Evolutionary conservation across 2,113 vertebrate species (phyloP).

Genomic region (Psilopsiagon aymara): DNA sequence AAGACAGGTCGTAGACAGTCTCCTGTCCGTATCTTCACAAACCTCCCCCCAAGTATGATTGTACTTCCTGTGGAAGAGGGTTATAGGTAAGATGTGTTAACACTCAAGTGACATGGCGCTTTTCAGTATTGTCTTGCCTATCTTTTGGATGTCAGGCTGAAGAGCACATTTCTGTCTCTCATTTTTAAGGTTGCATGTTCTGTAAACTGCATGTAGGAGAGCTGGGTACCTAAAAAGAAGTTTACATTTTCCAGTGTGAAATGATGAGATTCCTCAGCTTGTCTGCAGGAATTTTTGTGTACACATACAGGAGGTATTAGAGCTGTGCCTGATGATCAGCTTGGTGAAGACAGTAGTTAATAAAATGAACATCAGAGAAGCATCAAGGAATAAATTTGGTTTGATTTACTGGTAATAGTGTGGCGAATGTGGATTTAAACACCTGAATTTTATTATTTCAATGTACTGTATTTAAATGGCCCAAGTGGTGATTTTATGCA

Average conservation of each 20-base stretch:
- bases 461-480: neutral
- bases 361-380: neutral
- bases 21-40: slow-evolving; percentile 94
- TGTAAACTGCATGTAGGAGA: neutral
- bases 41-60: slow-evolving; percentile 80
- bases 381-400: neutral
- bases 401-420: neutral
- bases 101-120: neutral
- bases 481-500: neutral
- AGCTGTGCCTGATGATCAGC: neutral
- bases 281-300: neutral
- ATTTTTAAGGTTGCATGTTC: neutral
- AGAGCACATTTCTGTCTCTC: neutral
- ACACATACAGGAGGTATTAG: accelerated
- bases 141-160: neutral
- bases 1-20: slow-evolving; percentile 91
- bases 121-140: neutral
- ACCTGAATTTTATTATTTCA: neutral
- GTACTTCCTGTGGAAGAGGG: slow-evolving; percentile 89
- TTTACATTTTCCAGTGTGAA: neutral
- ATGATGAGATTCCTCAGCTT: neutral
- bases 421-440: neutral
- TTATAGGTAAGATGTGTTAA: slow-evolving; percentile 82
- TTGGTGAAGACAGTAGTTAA: neutral
- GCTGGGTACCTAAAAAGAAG: neutral